Conservation (phyloP, 2,113 vertebrate genomes). For the Chinchilla lanigera region DNA sequence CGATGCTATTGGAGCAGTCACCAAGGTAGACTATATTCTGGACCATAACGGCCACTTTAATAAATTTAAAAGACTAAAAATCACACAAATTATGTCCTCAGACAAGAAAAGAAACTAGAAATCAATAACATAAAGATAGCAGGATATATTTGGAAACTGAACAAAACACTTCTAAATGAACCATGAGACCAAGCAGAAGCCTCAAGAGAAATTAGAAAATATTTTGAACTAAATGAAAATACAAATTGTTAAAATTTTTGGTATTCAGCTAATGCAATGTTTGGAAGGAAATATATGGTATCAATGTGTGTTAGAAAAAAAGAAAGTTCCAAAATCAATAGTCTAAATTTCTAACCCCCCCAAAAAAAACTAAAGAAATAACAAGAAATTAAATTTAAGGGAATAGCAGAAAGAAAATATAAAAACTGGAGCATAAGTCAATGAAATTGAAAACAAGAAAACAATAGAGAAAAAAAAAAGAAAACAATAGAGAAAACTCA, state of each 20-base stretch:
- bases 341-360: neutral
- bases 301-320: neutral
- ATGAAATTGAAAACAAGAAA: neutral
- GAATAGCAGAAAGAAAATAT: neutral
- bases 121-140: neutral
- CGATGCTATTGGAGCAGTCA: neutral
- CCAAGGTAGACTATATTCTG: neutral
- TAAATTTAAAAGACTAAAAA: neutral
- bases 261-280: neutral
- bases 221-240: neutral
- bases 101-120: neutral
- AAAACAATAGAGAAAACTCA: neutral
- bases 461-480: neutral
- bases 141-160: neutral
- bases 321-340: neutral
- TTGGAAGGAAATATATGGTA: neutral
- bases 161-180: neutral
- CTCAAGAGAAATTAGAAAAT: neutral
- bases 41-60: neutral
- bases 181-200: neutral
- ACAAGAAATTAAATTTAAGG: neutral
- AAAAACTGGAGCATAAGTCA: neutral
- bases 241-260: neutral
- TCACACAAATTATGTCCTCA: neutral
- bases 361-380: neutral